A percentile compares a stretch with the other conserved stretches of the same genome.
Evolutionary conservation across 2,888 invertebrate genomes (phyloP).

Genomic region (Operophtera brumata): DNA sequence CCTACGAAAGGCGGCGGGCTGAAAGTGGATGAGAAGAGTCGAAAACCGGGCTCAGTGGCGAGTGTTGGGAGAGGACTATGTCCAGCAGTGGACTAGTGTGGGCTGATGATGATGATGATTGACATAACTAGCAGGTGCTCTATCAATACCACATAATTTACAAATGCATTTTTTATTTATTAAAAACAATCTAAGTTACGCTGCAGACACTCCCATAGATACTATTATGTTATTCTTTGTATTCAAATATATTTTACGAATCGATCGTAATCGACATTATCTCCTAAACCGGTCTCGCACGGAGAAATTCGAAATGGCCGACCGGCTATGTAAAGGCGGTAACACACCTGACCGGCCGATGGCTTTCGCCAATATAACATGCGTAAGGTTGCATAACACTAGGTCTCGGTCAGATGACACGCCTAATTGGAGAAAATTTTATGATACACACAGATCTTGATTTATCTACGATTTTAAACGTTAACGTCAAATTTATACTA

Average conservation of each 20-base stretch:
- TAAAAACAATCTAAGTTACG: neutral
- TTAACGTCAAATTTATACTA: no score
- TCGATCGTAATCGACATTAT: slow-evolving; percentile 29
- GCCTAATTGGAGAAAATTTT: slow-evolving; percentile 42
- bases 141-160: no score
- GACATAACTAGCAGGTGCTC: no score
- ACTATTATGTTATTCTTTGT: slow-evolving; percentile 10
- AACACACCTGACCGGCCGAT: slow-evolving; percentile 33
- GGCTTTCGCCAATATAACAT: slow-evolving; percentile 63
- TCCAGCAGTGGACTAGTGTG: no score
- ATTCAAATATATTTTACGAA: slow-evolving; percentile 21
- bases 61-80: no score
- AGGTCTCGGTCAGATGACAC: slow-evolving; percentile 70
- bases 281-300: slow-evolving; percentile 52
- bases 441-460: slow-evolving; percentile 31
- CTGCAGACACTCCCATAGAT: neutral
- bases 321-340: slow-evolving; percentile 34
- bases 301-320: slow-evolving; percentile 64
- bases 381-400: slow-evolving; percentile 55
- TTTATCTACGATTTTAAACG: slow-evolving; percentile 18
- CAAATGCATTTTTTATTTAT: no score
- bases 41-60: no score
- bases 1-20: no score
- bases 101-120: no score
- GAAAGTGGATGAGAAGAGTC: no score